Conservation (phyloP, 2,888 invertebrate species). For the Rhagium mordax region DNA sequence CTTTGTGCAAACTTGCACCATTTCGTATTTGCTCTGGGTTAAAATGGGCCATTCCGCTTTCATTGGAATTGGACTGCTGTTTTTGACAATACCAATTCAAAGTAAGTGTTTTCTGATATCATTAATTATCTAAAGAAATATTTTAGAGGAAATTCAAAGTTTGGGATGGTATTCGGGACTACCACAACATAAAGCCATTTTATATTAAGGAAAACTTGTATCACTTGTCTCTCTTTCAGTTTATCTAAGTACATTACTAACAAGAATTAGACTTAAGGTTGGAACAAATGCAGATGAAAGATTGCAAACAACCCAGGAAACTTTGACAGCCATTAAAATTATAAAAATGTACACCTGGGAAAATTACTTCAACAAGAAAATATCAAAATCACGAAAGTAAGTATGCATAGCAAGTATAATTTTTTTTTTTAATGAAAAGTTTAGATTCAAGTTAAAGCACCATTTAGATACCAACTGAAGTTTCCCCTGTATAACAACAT, state of each 20-base stretch:
- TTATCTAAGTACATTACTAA: constrained; percentile 35
- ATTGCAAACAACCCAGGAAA: constrained; percentile 56
- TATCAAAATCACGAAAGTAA: constrained; percentile 55
- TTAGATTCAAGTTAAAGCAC: too few species aligned
- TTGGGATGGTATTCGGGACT: too few species aligned
- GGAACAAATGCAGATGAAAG: constrained; percentile 60
- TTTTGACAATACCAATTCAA: constrained; percentile 65
- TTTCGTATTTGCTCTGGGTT: constrained; percentile 84
- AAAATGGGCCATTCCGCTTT: constrained; percentile 71
- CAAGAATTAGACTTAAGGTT: constrained; percentile 43
- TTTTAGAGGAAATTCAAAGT: too few species aligned
- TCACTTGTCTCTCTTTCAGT: constrained; percentile 53
- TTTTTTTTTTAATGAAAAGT: too few species aligned
- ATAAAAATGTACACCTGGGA: constrained; percentile 62
- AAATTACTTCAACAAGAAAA: constrained; percentile 55
- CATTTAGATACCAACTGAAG: too few species aligned
- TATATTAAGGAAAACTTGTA: too few species aligned
- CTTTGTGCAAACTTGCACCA: constrained; percentile 87
- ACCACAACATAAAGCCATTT: too few species aligned
- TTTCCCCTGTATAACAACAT: too few species aligned
- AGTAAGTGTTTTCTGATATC: constrained; percentile 47
- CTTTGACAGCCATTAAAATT: constrained; percentile 57
- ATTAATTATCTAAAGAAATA: too few species aligned
- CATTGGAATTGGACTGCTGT: constrained; percentile 72
- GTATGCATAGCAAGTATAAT: constrained; percentile 25